Base-by-base conservation (phyloP, 2,888 invertebrate genomes). In the Eupeodes luniger region DNA sequence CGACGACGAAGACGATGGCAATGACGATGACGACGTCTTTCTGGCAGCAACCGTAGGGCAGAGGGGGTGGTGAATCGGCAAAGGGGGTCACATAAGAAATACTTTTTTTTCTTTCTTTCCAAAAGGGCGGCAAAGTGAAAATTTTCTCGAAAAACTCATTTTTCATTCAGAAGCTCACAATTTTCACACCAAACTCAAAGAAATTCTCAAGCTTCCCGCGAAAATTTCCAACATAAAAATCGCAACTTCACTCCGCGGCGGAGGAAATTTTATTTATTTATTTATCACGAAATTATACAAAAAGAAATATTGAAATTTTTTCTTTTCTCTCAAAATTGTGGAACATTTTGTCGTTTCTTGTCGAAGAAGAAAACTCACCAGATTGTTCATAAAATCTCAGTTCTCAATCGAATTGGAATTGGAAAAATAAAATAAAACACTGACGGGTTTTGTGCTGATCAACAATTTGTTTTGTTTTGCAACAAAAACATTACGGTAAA, bases 401-500 rank as follows among this genome's bases (percentile, higher is more conserved):
- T 89, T 87, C 83, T 69, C 74, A 90, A 90, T 89, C 47, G 47
- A 49, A 66, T 47, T 44, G 14, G 47, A 49, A 66, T 47, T 44
- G 14, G 27, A 66, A 66, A 27, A 66, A 64, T 85, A 19, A 55
- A 27, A 27, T 27, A 27, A 70, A 89, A 90, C 91, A 91, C 91
- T 90, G 85, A 89, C 81, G 79, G 90, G 87, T 89, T 70, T 70
- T 70, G 70, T 90, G 74, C 83, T 64, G 78, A 79, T 90, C 76
- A 90, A 89, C 90, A 90, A 91, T 90, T 90, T 91, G 90, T 90
- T 86, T 88, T 82, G 72, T 76, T 90, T 90, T 77, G 90, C 88
- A 90, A 90, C 90, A 90, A 91, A 90, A 91, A 91, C 91, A 91
- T 91, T 90, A 90, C 90, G 90, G 89, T 70, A 83, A 88, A 90